These are phyloP conservation scores for Gobiocypris rarus DNA, from an alignment of 2,113 vertebrate genomes.

Conservation along the genomic window DNA sequence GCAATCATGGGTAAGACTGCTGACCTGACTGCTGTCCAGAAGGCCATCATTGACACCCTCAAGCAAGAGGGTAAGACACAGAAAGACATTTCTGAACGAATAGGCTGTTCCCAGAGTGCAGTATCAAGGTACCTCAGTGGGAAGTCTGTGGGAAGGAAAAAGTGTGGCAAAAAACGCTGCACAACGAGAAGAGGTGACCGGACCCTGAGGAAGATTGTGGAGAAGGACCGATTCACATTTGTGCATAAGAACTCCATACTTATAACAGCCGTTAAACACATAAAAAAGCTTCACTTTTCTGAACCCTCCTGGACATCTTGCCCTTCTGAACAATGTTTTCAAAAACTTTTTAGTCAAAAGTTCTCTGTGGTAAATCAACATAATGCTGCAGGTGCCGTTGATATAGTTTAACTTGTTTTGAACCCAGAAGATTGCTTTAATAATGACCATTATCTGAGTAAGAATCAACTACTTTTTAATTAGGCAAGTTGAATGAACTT, in stretches of 20 bases:
- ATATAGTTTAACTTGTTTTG: conserved; percentile 22
- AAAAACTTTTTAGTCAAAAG: background rate
- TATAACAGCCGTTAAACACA: background rate
- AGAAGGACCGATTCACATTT: no score
- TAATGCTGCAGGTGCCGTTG: background rate
- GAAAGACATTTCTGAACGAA: no score
- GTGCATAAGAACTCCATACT: background rate
- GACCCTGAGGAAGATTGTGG: no score
- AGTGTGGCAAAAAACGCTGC: no score
- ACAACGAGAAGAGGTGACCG: no score
- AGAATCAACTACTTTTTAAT: conserved; percentile 32
- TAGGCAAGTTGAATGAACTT: conserved; percentile 18
- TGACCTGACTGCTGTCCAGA: no score
- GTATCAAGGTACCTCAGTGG: no score
- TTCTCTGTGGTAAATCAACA: background rate
- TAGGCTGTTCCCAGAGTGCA: no score
- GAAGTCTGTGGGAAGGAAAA: no score
- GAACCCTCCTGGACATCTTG: background rate
- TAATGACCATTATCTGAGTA: background rate
- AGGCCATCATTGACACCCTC: no score
- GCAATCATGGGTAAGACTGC: no score
- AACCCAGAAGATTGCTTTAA: conserved; percentile 1
- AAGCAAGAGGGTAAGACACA: no score
- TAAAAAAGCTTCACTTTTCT: background rate
- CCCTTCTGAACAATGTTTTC: background rate